These are phyloP conservation scores for Tenebrio molitor DNA, from an alignment of 1,140 invertebrate genomes.

Conservation along the genomic window DNA sequence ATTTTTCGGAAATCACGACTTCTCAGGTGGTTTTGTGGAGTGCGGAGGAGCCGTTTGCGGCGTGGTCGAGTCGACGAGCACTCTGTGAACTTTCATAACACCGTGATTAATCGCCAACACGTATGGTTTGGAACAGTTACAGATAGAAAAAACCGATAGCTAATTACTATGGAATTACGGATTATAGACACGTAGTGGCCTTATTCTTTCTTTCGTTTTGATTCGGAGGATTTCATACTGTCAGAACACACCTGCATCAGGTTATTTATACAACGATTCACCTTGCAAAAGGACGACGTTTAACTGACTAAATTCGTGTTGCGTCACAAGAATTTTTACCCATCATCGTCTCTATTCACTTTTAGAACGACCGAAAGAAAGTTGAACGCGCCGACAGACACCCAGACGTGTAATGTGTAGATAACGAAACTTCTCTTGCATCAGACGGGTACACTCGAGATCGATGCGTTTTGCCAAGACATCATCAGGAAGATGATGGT, in stretches of 20 bases:
- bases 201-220: slow-evolving; percentile 31
- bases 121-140: slow-evolving; percentile 44
- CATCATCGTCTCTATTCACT: too few relatives aligned
- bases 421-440: too few relatives aligned
- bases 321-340: too few relatives aligned
- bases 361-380: too few relatives aligned
- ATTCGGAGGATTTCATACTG: slow-evolving; percentile 12
- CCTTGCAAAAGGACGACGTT: background rate
- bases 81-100: slow-evolving; percentile 44
- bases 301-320: too few relatives aligned
- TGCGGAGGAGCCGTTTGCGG: slow-evolving; percentile 15
- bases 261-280: slow-evolving; percentile 20
- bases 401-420: too few relatives aligned
- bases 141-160: slow-evolving; percentile 47
- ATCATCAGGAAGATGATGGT: too few relatives aligned
- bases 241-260: slow-evolving; percentile 34
- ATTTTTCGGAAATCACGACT: slow-evolving; percentile 45
- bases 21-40: slow-evolving; percentile 28
- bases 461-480: too few relatives aligned
- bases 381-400: too few relatives aligned
- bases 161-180: slow-evolving; percentile 51
- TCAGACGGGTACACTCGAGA: too few relatives aligned
- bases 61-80: slow-evolving; percentile 12
- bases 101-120: slow-evolving; percentile 47
- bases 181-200: slow-evolving; percentile 50